phyloP scores from a whole-genome alignment of 2,888 invertebrate genomes.

The Erebia palarica region DNA sequence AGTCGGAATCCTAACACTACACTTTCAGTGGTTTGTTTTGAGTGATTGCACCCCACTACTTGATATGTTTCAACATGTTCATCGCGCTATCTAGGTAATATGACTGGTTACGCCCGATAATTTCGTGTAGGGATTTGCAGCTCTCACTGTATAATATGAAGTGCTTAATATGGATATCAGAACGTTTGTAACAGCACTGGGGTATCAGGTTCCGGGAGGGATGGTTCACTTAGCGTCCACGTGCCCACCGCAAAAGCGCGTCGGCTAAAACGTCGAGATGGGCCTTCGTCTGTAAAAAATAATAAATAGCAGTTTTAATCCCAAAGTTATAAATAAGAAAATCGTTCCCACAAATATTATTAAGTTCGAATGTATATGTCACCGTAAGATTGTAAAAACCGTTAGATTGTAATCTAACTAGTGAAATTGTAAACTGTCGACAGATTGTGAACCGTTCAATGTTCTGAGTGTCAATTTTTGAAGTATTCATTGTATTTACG shows the following conservation, averaged over 20 bases:
- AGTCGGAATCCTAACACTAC: slow-evolving; percentile 72
- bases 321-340: no score
- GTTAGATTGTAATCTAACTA: no score
- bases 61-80: slow-evolving; percentile 80
- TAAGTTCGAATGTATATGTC: no score
- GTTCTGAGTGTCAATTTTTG: no score
- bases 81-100: slow-evolving; percentile 63
- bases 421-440: no score
- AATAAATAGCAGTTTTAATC: background rate
- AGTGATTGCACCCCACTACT: slow-evolving; percentile 77
- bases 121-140: slow-evolving; percentile 64
- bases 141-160: slow-evolving; percentile 66
- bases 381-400: no score
- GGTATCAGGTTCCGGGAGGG: slow-evolving; percentile 54
- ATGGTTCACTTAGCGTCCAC: slow-evolving; percentile 88
- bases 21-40: slow-evolving; percentile 70
- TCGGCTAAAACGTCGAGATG: slow-evolving; percentile 97
- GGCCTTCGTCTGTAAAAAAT: slow-evolving; percentile 93
- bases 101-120: slow-evolving; percentile 76
- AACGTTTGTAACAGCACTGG: slow-evolving; percentile 55
- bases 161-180: slow-evolving; percentile 64
- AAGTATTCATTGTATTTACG: no score
- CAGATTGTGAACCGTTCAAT: no score
- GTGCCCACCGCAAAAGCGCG: slow-evolving; percentile 95
- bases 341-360: no score